These are phyloP conservation scores for Paracanthobrama guichenoti DNA, from an alignment of 2,113 vertebrate species.

Conservation along the genomic window DNA sequence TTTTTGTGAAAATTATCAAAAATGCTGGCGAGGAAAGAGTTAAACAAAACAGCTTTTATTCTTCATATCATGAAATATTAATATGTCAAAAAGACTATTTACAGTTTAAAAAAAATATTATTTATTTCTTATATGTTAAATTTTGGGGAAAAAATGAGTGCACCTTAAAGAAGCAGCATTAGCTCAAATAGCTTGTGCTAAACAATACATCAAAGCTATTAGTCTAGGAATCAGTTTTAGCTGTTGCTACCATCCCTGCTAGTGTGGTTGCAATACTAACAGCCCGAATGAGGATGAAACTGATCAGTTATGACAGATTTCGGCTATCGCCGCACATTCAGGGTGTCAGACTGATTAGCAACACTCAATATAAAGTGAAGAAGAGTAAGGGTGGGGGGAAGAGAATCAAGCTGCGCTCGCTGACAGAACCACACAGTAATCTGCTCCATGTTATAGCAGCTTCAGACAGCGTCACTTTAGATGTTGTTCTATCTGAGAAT, in stretches of 20 bases:
- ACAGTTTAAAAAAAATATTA: not conserved
- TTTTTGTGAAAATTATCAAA: too few species aligned
- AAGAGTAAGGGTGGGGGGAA: conserved; percentile 8
- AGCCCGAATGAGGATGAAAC: conserved; percentile 14
- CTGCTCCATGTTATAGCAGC: conserved; percentile 30
- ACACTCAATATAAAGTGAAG: conserved; percentile 7
- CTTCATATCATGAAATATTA: too few species aligned
- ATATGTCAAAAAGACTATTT: too few species aligned
- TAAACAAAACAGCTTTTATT: too few species aligned
- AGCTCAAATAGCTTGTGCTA: not conserved
- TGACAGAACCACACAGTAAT: conserved; percentile 19
- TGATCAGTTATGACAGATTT: conserved; percentile 47
- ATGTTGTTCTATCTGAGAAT: not conserved
- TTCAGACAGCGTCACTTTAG: conserved; percentile 16
- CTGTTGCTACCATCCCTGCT: not conserved
- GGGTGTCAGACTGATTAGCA: conserved; percentile 45
- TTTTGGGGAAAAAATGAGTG: not conserved
- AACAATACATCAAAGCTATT: not conserved
- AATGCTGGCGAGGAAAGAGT: too few species aligned
- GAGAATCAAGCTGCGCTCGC: not conserved
- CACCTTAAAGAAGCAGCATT: not conserved
- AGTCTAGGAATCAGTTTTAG: not conserved
- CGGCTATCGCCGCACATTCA: conserved; percentile 35
- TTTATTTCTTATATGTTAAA: not conserved
- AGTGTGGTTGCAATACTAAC: conserved; percentile 3